These are phyloP conservation scores for Diarsia dahlii DNA, from an alignment of 2,888 invertebrate genomes.

Conservation along the genomic window DNA sequence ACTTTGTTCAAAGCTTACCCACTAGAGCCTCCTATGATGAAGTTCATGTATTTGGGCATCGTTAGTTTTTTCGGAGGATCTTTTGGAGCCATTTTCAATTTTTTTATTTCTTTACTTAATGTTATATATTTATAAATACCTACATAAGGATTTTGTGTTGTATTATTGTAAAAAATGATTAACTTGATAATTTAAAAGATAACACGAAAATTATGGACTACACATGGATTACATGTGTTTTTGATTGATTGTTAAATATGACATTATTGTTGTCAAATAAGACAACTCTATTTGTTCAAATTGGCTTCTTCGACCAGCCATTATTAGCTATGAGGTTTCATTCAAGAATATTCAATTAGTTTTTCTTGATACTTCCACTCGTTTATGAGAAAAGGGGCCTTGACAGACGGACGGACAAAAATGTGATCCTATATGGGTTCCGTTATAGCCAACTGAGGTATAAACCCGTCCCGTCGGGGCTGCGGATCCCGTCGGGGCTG, in stretches of 20 bases:
- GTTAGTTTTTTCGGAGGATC: slow-evolving; percentile 46
- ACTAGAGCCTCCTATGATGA: slow-evolving; percentile 76
- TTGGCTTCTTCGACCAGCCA: neutral
- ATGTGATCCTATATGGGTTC: too few relatives aligned
- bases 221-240: neutral
- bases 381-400: too few relatives aligned
- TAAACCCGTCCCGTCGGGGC: too few relatives aligned
- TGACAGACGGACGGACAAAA: too few relatives aligned
- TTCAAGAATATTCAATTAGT: too few relatives aligned
- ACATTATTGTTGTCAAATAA: too few relatives aligned
- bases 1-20: slow-evolving; percentile 69
- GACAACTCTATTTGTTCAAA: too few relatives aligned
- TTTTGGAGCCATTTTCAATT: slow-evolving; percentile 56
- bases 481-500: too few relatives aligned
- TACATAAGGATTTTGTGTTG: slow-evolving; percentile 28
- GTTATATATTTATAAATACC: slow-evolving; percentile 15
- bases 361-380: too few relatives aligned
- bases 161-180: neutral
- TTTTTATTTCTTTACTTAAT: neutral
- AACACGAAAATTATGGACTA: slow-evolving; percentile 4
- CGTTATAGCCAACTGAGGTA: too few relatives aligned
- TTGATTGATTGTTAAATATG: neutral
- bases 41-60: slow-evolving; percentile 75
- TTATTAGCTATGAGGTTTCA: neutral
- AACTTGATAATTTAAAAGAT: slow-evolving; percentile 12